Percentiles rank a stretch among this genome's conserved stretches.
These are phyloP conservation scores for Agonopterix heracliana DNA, from an alignment of 2,888 invertebrate species.

Conservation along the genomic window DNA sequence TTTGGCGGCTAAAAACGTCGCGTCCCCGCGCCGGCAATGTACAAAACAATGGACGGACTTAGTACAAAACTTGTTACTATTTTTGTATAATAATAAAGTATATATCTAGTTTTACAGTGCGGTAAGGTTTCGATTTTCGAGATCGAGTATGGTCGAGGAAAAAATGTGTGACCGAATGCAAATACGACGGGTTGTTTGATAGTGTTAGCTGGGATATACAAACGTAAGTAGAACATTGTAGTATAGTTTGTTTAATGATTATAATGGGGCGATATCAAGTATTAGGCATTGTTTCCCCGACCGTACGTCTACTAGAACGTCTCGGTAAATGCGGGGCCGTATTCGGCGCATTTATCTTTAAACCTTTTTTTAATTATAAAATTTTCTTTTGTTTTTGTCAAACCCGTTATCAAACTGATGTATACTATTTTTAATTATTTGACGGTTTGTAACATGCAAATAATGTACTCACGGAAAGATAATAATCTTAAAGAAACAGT, in stretches of 20 bases:
- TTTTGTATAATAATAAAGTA: conserved; percentile 68
- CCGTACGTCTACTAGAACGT: conserved; percentile 22
- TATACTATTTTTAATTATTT: background rate
- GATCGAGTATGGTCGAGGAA: conserved; percentile 38
- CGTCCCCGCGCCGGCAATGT: conserved; percentile 58
- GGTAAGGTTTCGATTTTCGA: conserved; percentile 25
- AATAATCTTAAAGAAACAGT: too few relatives aligned
- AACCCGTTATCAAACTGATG: conserved; percentile 7
- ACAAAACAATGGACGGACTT: conserved; percentile 64
- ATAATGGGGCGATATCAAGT: too few relatives aligned
- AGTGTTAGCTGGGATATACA: too few relatives aligned
- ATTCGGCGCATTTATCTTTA: conserved; percentile 25
- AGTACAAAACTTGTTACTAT: conserved; percentile 76
- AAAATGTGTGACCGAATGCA: background rate
- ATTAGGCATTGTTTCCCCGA: conserved; percentile 29
- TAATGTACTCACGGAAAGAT: background rate
- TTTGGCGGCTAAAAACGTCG: conserved; percentile 21
- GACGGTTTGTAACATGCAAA: conserved; percentile 4
- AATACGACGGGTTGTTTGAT: background rate
- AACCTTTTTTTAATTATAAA: conserved; percentile 24
- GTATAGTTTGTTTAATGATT: too few relatives aligned
- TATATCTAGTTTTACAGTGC: conserved; percentile 64
- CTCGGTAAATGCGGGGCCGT: conserved; percentile 19
- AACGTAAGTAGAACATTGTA: too few relatives aligned
- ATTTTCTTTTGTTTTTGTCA: conserved; percentile 13